Base-by-base conservation (phyloP, 2,113 vertebrate genomes). In the Osmerus mordax region DNA sequence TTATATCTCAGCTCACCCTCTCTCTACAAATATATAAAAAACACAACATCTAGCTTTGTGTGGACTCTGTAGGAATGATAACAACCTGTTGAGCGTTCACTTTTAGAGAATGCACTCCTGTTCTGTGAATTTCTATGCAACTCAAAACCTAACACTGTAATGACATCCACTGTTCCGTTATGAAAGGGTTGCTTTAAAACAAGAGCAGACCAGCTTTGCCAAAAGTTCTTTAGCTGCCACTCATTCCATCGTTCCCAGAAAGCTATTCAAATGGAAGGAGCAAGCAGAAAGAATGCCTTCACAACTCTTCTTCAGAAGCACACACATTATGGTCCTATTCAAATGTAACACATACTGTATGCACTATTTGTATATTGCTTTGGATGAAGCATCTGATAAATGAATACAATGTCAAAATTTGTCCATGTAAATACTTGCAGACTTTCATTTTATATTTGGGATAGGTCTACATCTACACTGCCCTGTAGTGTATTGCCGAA, bases 121-220 rank as follows among this genome's bases (percentile, higher is more conserved):
- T 52, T 63, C 61, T 29, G 73, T 86, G 83, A 80, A 86, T 81
- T 74, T 65, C 76, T 70, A 83, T 54, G 62, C 61, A 66, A 69
- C 71, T 69, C 75, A 72, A 85, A 74, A 74, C 70, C 5, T 87
- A 84, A 87, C 83, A 77, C 75, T 84, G 85, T 85, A 80, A 86
- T 80, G 72, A 69, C 55, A 77, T 84, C 84, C 71, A 86, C 79
- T 76, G 76, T 72, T 78, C 72, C 70, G 77, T 84, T 83, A 82
- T 87, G 79, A 88, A 86, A 86, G 87, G 78, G 72, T 79, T 70
- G 77, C 13, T 18, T 80, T 80, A 85, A 81, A 73, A 77, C 68
- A 75, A 82, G 71, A 74, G 75, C 32, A 58, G 61, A 62, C 16
- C 71, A 77, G 67, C 79, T 73, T 61, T 71, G 83, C 81, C 83